Evolutionary conservation across 2,888 invertebrate species (phyloP), one percentile per base, ranked within the genome.

Genomic region (Ferdinandea cuprea): DNA sequence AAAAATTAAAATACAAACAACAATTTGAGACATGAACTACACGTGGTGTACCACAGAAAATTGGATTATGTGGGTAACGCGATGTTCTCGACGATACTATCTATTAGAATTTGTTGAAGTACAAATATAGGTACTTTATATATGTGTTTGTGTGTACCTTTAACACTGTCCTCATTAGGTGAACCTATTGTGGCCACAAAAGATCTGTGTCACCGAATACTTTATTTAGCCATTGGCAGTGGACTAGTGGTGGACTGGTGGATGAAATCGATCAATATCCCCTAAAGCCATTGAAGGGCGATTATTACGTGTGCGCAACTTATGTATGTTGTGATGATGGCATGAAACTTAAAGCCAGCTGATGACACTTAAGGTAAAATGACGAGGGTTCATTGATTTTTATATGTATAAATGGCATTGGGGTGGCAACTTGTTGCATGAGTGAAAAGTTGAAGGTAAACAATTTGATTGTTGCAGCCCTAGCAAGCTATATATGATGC

Each of bases 1-100:
- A 61, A 40, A n/a, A 32, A 32, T n/a, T n/a, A n/a, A n/a, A 25
- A 25, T 42, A 30, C 58, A 61, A 35, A 80, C 48, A 76, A 73
- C 63, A 54, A 44, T 8, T 44, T 1, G 19, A 71, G 50, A 63
- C 35, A 42, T 48, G 30, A 76, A 63, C 50, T 71, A 69, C 76
- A 76, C 69, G 76, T 81, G 80, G 69, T 76, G 58, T 46, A 71
- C 76, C 76, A 61, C 80, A 50, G 52, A 76, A 76, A 76, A 81
- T 81, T 81, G 76, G 80, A 81, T 81, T 81, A 81, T 74, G 79
- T 65, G 66, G 73, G 66, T 63, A 80, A 80, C 74, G n/a, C n/a
- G 78, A 48, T 72, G 58, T 30, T 35, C 17, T 46, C 32, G n/a
- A n/a, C 21, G 56, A 48, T 48, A 48, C 21, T 9, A 21, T 48